Base-by-base conservation (phyloP, 2,888 invertebrate species). In the Carabus problematicus region DNA sequence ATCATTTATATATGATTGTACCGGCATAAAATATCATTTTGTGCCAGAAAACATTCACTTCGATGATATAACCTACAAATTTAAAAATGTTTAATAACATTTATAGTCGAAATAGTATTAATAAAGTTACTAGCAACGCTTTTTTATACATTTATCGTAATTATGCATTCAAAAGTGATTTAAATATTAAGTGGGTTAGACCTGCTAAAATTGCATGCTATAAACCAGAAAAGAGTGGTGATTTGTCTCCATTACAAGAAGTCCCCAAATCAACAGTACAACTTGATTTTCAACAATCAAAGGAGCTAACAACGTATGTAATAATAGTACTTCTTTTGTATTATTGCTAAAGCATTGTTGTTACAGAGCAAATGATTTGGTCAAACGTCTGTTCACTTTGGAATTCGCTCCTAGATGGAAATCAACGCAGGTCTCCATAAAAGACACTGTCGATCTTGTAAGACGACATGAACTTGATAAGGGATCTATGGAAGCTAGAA, bases 151-250 rank as follows among this genome's bases (percentile, higher is more conserved):
- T 54, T 4, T 67, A 42, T 52, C 59, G 84, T 76, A 73, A 74
- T 79, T 77, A 82, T 82, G 76, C 89, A 72, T 85, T 90, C 74
- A 92, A 92, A 79, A 88, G 89, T 40, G 86, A 88, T 75, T 81
- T 92, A 42, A 89, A 91, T 81, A 89, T 94, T 55, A 90, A 91
- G 84, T 94, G 93, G 93, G 85, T 87, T 6, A 85, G 88, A 39
- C 94, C 94, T 0, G 87, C 87, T 39, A 89, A 89, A 78, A 84
- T 92, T 16, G 84, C 88, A 0, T 85, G 87, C 55, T 86, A 85
- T 71, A 85, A 88, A 75, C 87, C 92, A 0, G 85, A 86, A 74
- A 89, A 87, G 76, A 90, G 90, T 73, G 92, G 94, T 0, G 94
- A 94, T 79, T 80, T 89, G 41, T 85, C 86, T 72, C 79, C 85